Base-by-base conservation (phyloP, 1,140 invertebrate genomes). In the Steinernema feltiae region DNA sequence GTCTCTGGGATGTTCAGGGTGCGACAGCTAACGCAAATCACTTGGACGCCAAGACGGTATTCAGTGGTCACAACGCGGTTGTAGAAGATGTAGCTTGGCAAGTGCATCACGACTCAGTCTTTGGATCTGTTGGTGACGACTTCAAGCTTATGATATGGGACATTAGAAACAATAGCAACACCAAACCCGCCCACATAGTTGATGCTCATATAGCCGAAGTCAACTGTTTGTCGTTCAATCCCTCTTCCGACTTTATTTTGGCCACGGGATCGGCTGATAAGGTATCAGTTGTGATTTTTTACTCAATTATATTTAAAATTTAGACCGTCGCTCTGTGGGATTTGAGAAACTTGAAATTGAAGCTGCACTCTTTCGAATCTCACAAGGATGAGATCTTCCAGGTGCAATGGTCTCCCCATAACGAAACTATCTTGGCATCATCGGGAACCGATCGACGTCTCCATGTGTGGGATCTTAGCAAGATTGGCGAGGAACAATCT, bases 71-170 rank as follows among this genome's bases (percentile, higher is more conserved):
- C 86, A 98, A 94, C 3, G 95, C 97, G 32, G 97, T 99, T 17
- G 97, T 99, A 0, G 97, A 99, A 89, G 97, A 99, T 88, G 97
- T 99, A 0, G 95, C 97, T 0, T 99, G 97, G 97, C 97, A 99
- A 89, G 88, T 98, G 53, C 87, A 99, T 30, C 97, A 99, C 86
- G 96, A 99, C 88, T 94, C 94, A 31, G 89, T 99, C 0, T 99
- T 99, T 87, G 97, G 97, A 2, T 99, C 97, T 0, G 97, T 99
- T 0, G 97, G 95, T 72, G 97, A 99, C 88, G 97, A 99, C 87
- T 95, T 98, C 87, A 99, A 99, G 87, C 89, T 99, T 0, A 98
- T 99, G 95, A 98, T 99, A 82, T 99, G 97, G 97, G 97, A 99
- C 87, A 98, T 96, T 1, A 91, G 93, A 87, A 92, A 92, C 82